Conservation (phyloP, 2,888 invertebrate species). For the Pollenia labialis region DNA sequence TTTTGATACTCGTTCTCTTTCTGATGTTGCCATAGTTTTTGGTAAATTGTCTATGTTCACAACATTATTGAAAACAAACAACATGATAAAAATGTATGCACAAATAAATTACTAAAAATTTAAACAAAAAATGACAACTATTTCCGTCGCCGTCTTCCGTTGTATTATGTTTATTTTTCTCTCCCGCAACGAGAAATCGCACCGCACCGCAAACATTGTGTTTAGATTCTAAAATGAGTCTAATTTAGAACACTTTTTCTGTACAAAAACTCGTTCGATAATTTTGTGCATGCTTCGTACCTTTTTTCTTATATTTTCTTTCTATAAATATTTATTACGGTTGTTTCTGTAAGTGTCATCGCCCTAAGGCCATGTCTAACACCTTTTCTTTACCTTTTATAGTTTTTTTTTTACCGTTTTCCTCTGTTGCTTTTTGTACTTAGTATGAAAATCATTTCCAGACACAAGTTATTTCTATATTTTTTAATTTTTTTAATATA, state of each 20-base stretch:
- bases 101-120: too few species aligned
- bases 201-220: too few species aligned
- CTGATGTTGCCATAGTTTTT: too few species aligned
- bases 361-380: slow-evolving; percentile 68
- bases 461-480: slow-evolving; percentile 49
- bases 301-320: neutral
- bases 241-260: neutral
- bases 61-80: too few species aligned
- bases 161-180: too few species aligned
- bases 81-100: too few species aligned
- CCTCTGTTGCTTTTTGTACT: neutral
- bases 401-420: neutral
- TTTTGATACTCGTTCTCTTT: too few species aligned
- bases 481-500: slow-evolving; percentile 3
- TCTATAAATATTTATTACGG: slow-evolving; percentile 31
- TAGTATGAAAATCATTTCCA: slow-evolving; percentile 53
- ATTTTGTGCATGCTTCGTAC: neutral
- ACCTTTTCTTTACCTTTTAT: slow-evolving; percentile 49
- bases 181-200: too few species aligned
- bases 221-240: too few species aligned
- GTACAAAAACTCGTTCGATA: neutral
- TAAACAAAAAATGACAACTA: too few species aligned
- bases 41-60: too few species aligned
- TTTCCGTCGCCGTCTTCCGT: too few species aligned
- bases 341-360: slow-evolving; percentile 62